Conservation (phyloP, 2,888 invertebrate genomes). For the Stegana nigrithorax region DNA sequence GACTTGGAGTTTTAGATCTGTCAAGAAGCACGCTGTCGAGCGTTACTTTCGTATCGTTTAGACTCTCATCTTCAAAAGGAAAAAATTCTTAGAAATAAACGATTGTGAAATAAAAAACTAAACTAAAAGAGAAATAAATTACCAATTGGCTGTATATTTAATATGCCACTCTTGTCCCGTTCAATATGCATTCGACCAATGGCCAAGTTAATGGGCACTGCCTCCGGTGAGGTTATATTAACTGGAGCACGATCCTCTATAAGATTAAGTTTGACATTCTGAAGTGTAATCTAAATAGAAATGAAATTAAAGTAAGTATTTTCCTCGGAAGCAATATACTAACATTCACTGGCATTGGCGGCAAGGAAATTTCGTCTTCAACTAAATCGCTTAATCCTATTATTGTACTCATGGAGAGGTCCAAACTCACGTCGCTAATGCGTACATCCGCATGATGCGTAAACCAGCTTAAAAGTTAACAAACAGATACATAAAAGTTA, state of each 20-base stretch:
- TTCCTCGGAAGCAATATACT: slow-evolving; percentile 31
- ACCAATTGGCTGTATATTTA: slow-evolving; percentile 76
- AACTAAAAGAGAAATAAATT: not conserved
- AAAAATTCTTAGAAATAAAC: too few species aligned
- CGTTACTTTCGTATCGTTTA: too few species aligned
- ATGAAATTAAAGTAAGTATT: not conserved
- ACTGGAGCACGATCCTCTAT: slow-evolving; percentile 87
- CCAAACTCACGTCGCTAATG: slow-evolving; percentile 75
- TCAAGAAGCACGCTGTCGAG: too few species aligned
- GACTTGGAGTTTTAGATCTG: too few species aligned
- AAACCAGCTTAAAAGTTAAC: slow-evolving; percentile 57
- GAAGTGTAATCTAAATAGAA: slow-evolving; percentile 74
- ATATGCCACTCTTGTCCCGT: slow-evolving; percentile 80
- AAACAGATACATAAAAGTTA: not conserved
- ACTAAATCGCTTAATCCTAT: slow-evolving; percentile 84
- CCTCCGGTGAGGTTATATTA: slow-evolving; percentile 84
- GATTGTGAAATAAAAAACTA: not conserved
- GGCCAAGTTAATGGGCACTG: slow-evolving; percentile 81
- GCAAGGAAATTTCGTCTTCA: slow-evolving; percentile 84
- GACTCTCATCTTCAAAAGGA: not conserved
- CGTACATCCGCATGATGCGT: slow-evolving; percentile 73
- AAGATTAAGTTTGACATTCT: slow-evolving; percentile 80
- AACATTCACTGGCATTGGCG: slow-evolving; percentile 86
- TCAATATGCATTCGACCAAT: slow-evolving; percentile 78
- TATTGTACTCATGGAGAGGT: slow-evolving; percentile 84